Evolutionary conservation across 2,113 vertebrate species (phyloP).

Genomic region (Notothenia rossii): DNA sequence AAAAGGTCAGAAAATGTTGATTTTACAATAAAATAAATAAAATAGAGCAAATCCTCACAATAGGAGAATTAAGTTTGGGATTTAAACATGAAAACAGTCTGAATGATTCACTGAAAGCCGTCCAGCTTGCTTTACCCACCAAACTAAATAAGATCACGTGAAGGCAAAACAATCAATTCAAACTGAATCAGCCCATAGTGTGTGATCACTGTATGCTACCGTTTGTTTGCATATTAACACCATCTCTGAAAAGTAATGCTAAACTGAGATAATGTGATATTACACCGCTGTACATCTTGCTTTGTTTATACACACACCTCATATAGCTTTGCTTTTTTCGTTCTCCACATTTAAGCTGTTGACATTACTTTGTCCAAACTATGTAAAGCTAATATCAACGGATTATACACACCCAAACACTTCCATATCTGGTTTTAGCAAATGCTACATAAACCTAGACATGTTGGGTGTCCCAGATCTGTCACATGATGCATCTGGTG

Average conservation of each 20-base stretch:
- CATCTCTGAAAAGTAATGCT: not conserved
- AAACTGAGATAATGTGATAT: not conserved
- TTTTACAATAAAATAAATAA: no score
- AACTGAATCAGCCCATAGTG: not conserved
- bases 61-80: no score
- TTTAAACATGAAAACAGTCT: no score
- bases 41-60: no score
- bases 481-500: not conserved
- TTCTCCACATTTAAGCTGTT: not conserved
- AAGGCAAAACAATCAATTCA: not conserved
- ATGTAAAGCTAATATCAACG: not conserved
- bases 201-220: not conserved
- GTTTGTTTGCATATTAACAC: not conserved
- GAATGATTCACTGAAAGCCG: no score
- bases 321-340: not conserved
- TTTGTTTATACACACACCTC: not conserved
- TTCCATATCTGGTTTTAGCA: not conserved
- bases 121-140: no score
- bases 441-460: not conserved
- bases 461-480: not conserved
- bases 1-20: no score
- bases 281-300: not conserved
- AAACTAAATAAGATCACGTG: no score
- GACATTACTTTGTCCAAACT: not conserved
- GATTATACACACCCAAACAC: not conserved